Evolutionary conservation across 2,888 invertebrate species (phyloP).

Genomic region (Plagodis pulveraria): DNA sequence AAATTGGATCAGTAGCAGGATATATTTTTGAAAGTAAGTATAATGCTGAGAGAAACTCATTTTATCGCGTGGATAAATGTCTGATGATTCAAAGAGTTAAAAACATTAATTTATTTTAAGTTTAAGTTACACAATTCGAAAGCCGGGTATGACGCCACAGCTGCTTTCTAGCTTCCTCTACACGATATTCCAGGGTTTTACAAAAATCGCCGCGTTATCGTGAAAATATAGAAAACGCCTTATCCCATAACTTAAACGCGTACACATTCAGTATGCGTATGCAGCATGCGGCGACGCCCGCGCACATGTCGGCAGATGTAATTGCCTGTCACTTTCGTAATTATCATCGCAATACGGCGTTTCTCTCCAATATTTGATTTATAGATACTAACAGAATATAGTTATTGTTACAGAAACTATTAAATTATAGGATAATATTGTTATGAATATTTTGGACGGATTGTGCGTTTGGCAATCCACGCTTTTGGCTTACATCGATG

Average conservation of each 20-base stretch:
- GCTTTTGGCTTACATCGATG: no score
- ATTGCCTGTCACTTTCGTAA: conserved; percentile 81
- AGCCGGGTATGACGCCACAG: no score
- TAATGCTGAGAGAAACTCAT: no score
- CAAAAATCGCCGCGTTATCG: no score
- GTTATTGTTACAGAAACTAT: conserved; percentile 5
- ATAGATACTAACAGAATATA: conserved; percentile 50
- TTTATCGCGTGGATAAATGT: no score
- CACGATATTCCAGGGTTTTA: no score
- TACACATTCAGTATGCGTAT: conserved; percentile 51
- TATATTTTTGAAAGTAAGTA: no score
- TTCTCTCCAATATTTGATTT: conserved; percentile 70
- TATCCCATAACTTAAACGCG: conserved; percentile 15
- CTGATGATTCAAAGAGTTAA: no score
- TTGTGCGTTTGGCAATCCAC: neutral
- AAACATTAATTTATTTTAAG: no score
- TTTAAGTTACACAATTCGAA: no score
- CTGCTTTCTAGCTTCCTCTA: no score
- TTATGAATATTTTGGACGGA: neutral
- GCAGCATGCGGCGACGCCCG: conserved; percentile 49
- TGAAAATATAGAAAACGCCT: conserved; percentile 20
- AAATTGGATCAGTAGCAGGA: no score
- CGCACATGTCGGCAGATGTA: conserved; percentile 62
- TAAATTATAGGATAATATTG: neutral
- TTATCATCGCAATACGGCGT: conserved; percentile 63